Evolutionary conservation across 2,113 vertebrate genomes (phyloP).

Genomic region (Protobothrops mucrosquamatus): DNA sequence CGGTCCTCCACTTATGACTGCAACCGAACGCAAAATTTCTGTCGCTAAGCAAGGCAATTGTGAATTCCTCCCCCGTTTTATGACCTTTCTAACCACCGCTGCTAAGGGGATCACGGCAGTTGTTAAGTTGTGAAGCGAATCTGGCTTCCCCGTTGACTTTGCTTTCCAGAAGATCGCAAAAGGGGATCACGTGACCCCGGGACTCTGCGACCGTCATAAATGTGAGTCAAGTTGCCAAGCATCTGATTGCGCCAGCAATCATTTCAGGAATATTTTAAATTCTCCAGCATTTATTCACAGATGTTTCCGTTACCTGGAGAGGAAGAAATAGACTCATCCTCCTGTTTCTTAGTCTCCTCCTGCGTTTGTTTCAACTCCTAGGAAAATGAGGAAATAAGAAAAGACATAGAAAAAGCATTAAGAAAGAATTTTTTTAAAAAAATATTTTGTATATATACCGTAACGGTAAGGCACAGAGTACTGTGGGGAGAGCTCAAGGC

Average conservation of each 20-base stretch:
- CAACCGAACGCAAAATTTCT: not conserved
- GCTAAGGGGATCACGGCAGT: not conserved
- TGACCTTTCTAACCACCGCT: accelerated
- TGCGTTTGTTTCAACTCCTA: not conserved
- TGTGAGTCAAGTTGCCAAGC: accelerated
- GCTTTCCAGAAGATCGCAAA: not conserved
- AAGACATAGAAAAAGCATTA: not conserved
- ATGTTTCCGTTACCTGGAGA: not conserved
- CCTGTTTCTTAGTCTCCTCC: not conserved
- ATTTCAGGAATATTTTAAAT: not conserved
- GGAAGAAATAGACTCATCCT: not conserved
- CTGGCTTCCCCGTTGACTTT: not conserved
- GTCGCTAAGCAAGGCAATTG: accelerated
- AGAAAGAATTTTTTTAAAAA: not conserved
- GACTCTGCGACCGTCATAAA: not conserved
- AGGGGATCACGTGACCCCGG: not conserved
- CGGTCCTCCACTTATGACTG: not conserved
- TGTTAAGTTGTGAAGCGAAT: not conserved
- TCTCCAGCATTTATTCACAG: not conserved
- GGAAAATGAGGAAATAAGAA: not conserved
- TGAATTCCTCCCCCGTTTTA: not conserved
- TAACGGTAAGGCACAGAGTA: not conserved
- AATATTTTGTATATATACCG: not conserved
- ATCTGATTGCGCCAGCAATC: not conserved
- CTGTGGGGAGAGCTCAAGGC: not conserved